Evolutionary conservation across 2,113 vertebrate species (phyloP), one percentile per base, ranked within the genome.

Genomic region (Cacatua alba): DNA sequence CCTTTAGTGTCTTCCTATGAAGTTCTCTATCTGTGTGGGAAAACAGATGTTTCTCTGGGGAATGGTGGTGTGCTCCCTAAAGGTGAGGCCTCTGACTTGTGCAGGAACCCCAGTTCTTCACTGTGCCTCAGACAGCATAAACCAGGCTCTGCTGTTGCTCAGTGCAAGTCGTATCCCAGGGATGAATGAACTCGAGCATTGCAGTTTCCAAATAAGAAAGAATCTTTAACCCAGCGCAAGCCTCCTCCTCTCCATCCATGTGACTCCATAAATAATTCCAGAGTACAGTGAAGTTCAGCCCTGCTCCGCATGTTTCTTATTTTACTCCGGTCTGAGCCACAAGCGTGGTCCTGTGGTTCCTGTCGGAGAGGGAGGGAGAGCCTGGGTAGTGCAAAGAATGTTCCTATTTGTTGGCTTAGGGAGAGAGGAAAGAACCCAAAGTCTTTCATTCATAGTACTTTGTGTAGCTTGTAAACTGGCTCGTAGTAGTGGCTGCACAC

Each of bases 381-480:
- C 90, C 87, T 85, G 74, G 57, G 79, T 82, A 92, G 70, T 43
- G 84, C 83, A 79, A 80, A 91, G 79, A 93, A 65, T 75, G 87
- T 96, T 97, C 81, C 63, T 48, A 68, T 63, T 97, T 96, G 84
- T 68, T 83, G 84, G 76, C 31, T 33, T 82, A 33, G 68, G 72
- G 41, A 74, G 15, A 21, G 44, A 79, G 43, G 44, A 0, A n/a
- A 76, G 70, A 75, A 79, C 57, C 57, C 57, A 79, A 78, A 57
- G 18, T n/a, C 49, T 94, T 95, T 97, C 92, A 96, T 97, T 98
- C 94, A 91, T 87, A 92, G 89, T 83, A 57, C 35, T 94, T 88
- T 95, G 85, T 97, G 98, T 95, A 59, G 95, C 86, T 96, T 96
- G 93, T 96, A 86, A 94, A 95, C 77, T 44, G 80, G 82, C 74